A percentile compares a stretch with the other conserved stretches of the same genome.
These are phyloP conservation scores for Lobophora halterata DNA, from an alignment of 2,888 invertebrate genomes.

Conservation along the genomic window DNA sequence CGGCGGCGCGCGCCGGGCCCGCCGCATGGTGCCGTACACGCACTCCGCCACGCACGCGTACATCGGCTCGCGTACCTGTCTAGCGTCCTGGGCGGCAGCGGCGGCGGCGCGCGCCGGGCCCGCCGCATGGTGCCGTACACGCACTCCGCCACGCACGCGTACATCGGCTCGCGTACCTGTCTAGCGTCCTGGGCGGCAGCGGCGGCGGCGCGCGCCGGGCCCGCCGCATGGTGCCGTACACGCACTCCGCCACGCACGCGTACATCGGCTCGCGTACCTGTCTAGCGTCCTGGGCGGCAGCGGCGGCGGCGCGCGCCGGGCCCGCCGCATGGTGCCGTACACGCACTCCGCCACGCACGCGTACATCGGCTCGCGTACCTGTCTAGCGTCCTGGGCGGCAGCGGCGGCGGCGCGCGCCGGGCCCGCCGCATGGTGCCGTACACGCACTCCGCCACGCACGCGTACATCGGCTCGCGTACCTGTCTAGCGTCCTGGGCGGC, in stretches of 20 bases:
- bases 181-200: background rate
- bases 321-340: too few species aligned
- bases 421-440: slow-evolving; percentile 51
- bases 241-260: too few species aligned
- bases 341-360: too few species aligned
- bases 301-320: background rate
- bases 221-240: too few species aligned
- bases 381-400: slow-evolving; percentile 44
- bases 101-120: background rate
- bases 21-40: too few species aligned
- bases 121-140: too few species aligned
- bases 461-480: slow-evolving; percentile 61
- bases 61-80: too few species aligned
- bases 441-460: slow-evolving; percentile 60
- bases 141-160: too few species aligned
- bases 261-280: too few species aligned
- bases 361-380: slow-evolving; percentile 1
- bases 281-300: background rate
- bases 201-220: background rate
- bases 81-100: background rate
- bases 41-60: too few species aligned
- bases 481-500: slow-evolving; percentile 42
- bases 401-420: slow-evolving; percentile 46
- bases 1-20: background rate
- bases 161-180: too few species aligned